Evolutionary conservation across 2,797 vertebrate species (phyloP).

Genomic region (Parotocinclus haroldoi): DNA sequence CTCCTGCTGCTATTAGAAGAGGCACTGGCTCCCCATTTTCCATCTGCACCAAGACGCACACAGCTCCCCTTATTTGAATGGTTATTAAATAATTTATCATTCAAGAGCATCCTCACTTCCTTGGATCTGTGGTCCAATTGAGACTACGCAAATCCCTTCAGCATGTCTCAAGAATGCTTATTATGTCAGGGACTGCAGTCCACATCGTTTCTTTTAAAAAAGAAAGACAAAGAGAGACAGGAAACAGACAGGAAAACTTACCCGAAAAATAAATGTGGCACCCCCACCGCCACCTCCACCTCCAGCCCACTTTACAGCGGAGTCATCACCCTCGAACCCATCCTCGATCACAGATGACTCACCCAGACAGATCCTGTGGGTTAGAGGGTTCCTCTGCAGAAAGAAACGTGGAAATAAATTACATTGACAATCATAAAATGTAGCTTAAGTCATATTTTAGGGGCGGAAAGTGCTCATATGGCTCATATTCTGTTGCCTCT

Average conservation of each 20-base stretch:
- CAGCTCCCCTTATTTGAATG: neutral
- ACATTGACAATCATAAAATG: neutral
- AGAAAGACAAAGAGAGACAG: neutral
- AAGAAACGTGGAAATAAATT: neutral
- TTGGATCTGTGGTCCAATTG: slow-evolving; percentile 22
- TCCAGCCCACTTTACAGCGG: slow-evolving; percentile 74
- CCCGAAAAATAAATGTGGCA: slow-evolving; percentile 84
- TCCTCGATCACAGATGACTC: slow-evolving; percentile 83
- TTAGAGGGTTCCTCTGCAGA: slow-evolving; percentile 74
- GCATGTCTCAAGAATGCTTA: slow-evolving; percentile 36
- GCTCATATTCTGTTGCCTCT: neutral
- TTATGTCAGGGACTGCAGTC: slow-evolving; percentile 18
- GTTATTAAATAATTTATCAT: slow-evolving; percentile 10
- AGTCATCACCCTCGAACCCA: slow-evolving; percentile 58
- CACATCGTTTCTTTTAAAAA: slow-evolving; percentile 33
- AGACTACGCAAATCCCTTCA: slow-evolving; percentile 40
- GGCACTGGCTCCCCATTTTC: slow-evolving; percentile 72
- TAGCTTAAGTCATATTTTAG: no score
- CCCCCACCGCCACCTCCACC: slow-evolving; percentile 89
- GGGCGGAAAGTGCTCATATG: neutral
- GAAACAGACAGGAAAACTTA: slow-evolving; percentile 46
- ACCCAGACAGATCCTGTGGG: slow-evolving; percentile 82
- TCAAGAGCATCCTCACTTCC: slow-evolving; percentile 10
- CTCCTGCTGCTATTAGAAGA: slow-evolving; percentile 85
- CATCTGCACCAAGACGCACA: slow-evolving; percentile 58